Percentiles rank a stretch among this genome's conserved stretches.
These are phyloP conservation scores for Loris lydekkerianus DNA, from an alignment of 2,797 vertebrate genomes.

Conservation along the genomic window DNA sequence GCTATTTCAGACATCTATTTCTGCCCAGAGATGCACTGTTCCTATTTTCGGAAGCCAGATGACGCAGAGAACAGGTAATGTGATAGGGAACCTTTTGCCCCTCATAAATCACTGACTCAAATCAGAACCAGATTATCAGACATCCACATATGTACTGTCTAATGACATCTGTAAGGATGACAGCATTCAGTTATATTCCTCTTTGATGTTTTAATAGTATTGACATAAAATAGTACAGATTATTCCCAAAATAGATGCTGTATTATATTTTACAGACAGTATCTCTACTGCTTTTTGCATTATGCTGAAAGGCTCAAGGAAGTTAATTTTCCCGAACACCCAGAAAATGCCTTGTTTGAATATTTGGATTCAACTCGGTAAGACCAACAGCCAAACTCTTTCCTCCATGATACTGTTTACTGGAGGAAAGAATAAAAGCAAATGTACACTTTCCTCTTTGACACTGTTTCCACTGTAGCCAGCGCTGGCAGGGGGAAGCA, in stretches of 20 bases:
- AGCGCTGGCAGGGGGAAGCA: not conserved
- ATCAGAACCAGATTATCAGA: not conserved
- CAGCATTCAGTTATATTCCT: not conserved
- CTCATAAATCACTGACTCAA: conserved; percentile 51
- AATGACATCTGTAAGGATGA: not conserved
- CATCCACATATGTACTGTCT: not conserved
- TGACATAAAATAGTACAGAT: not conserved
- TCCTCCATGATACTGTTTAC: not conserved
- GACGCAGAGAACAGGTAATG: conserved; percentile 68
- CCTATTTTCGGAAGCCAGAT: conserved; percentile 68
- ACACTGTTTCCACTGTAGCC: too few species aligned
- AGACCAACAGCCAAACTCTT: not conserved
- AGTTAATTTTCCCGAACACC: not conserved
- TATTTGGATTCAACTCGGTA: not conserved
- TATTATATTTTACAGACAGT: not conserved
- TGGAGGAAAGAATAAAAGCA: not conserved
- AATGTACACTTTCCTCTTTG: not conserved
- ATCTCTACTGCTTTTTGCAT: not conserved
- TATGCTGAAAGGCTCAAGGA: not conserved
- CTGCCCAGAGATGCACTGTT: conserved; percentile 47
- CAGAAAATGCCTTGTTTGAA: not conserved
- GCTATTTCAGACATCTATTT: conserved; percentile 57
- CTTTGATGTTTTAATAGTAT: not conserved
- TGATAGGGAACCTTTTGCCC: conserved; percentile 37
- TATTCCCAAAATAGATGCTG: not conserved